These are phyloP conservation scores for Madoqua kirkii DNA, from an alignment of 2,113 vertebrate genomes.

Conservation along the genomic window DNA sequence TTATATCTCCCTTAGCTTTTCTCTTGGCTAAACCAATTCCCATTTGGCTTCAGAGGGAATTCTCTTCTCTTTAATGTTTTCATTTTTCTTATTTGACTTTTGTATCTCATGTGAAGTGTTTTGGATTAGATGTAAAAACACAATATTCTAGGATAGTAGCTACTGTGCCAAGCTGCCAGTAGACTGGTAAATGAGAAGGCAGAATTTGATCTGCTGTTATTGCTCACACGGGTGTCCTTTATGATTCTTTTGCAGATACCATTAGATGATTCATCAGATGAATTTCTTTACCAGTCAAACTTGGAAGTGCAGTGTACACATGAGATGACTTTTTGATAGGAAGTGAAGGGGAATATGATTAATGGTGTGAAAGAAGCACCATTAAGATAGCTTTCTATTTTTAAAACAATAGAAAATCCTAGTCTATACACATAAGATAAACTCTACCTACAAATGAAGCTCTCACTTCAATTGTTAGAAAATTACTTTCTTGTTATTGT, in stretches of 20 bases:
- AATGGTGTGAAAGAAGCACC: background rate
- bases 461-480: background rate
- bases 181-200: background rate
- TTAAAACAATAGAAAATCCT: background rate
- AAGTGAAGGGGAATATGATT: background rate
- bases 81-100: conserved; percentile 24
- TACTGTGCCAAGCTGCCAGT: background rate
- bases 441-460: background rate
- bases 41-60: background rate
- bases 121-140: conserved; percentile 11
- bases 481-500: background rate
- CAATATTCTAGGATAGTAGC: background rate
- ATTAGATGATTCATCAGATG: conserved; percentile 14
- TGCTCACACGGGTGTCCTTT: background rate
- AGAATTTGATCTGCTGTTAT: background rate
- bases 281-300: conserved; percentile 24
- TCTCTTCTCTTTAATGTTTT: background rate
- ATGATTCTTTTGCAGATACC: background rate
- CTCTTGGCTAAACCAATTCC: background rate
- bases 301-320: background rate
- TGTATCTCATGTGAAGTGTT: background rate
- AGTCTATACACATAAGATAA: background rate
- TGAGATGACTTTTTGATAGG: background rate
- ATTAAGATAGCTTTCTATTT: conserved; percentile 6
- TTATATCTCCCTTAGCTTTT: background rate